phyloP scores from a whole-genome alignment of 2,797 vertebrate species.

The Falco biarmicus region DNA sequence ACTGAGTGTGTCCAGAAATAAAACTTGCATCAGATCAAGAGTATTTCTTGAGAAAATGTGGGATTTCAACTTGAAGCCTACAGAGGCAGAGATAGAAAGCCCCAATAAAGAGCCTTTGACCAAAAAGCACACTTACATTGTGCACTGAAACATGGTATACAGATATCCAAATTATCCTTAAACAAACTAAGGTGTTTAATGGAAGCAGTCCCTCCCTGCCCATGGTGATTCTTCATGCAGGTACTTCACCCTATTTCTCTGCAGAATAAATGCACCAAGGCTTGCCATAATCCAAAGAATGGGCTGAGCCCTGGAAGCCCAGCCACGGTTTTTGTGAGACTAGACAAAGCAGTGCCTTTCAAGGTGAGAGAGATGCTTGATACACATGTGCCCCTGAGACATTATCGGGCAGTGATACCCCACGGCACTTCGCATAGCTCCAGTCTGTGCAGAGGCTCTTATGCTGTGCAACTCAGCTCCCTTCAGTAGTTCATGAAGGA shows the following conservation, averaged over 20 bases:
- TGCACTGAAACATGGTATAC: not conserved
- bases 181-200: not conserved
- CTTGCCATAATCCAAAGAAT: not conserved
- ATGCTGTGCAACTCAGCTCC: not conserved
- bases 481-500: not conserved
- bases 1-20: not conserved
- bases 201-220: not conserved
- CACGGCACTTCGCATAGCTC: rapidly evolving
- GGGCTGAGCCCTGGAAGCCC: not conserved
- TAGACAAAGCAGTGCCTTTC: not conserved
- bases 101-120: not conserved
- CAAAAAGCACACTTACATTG: not conserved
- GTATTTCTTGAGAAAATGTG: not conserved
- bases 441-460: not conserved
- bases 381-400: not conserved
- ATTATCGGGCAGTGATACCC: not conserved
- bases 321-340: not conserved
- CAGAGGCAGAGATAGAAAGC: not conserved
- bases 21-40: not conserved
- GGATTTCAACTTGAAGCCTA: not conserved
- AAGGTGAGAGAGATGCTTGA: not conserved
- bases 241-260: not conserved
- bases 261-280: not conserved
- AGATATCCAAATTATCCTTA: not conserved
- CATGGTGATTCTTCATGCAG: not conserved